Conservation (phyloP, 2,888 invertebrate genomes). For the Isotomurus palustris region DNA sequence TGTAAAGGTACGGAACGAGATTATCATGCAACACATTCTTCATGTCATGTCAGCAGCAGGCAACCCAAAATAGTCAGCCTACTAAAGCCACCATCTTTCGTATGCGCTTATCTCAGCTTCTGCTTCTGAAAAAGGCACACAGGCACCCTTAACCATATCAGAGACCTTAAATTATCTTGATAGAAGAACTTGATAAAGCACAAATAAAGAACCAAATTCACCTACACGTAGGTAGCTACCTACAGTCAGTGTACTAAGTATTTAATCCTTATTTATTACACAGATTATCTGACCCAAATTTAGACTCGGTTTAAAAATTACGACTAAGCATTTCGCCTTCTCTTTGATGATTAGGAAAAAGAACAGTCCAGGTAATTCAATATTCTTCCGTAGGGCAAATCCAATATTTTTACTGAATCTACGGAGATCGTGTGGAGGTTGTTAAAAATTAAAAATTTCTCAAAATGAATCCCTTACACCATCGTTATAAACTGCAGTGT, state of each 20-base stretch:
- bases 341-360: background rate
- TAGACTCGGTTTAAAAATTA: background rate
- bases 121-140: background rate
- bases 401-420: no score
- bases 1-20: background rate
- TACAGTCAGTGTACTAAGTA: conserved; percentile 1
- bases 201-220: background rate
- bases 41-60: background rate
- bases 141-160: no score
- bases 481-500: no score
- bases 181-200: background rate
- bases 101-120: background rate
- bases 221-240: background rate
- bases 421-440: no score
- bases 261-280: conserved; percentile 11
- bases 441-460: no score
- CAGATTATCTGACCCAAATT: conserved; percentile 14
- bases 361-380: background rate
- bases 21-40: background rate
- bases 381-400: conserved; percentile 11
- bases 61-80: background rate
- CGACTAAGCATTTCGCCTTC: background rate
- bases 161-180: no score
- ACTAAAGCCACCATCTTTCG: background rate
- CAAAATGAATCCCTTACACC: no score